These are phyloP conservation scores for Hippocampus guttulatus DNA, from an alignment of 2,113 vertebrate genomes.

Conservation along the genomic window DNA sequence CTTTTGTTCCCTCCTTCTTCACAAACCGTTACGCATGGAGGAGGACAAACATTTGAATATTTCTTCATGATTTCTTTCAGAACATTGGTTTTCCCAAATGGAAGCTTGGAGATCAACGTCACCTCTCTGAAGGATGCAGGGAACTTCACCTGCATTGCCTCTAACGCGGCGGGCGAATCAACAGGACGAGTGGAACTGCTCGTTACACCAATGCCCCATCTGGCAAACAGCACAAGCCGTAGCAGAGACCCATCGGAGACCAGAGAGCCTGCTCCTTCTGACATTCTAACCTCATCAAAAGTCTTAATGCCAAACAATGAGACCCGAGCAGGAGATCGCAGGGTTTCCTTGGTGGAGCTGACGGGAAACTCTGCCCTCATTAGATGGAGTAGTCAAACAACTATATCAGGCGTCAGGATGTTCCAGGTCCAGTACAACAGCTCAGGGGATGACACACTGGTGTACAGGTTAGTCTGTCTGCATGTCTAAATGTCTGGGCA, in stretches of 20 bases:
- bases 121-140: slow-evolving; percentile 76
- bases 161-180: slow-evolving; percentile 89
- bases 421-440: slow-evolving; percentile 98
- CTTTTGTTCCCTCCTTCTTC: not conserved
- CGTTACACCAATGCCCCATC: slow-evolving; percentile 73
- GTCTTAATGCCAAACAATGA: slow-evolving; percentile 65
- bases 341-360: slow-evolving; percentile 80
- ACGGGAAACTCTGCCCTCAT: slow-evolving; percentile 86
- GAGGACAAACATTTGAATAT: not conserved
- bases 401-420: slow-evolving; percentile 81
- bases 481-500: not conserved
- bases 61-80: slow-evolving; percentile 48
- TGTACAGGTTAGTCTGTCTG: slow-evolving; percentile 82
- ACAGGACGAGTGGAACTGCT: slow-evolving; percentile 83
- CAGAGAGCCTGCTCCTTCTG: slow-evolving; percentile 74
- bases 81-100: slow-evolving; percentile 81
- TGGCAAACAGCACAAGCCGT: slow-evolving; percentile 87
- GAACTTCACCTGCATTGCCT: slow-evolving; percentile 89
- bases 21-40: too few species aligned
- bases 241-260: slow-evolving; percentile 71
- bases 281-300: slow-evolving; percentile 86
- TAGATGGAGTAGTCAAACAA: slow-evolving; percentile 82
- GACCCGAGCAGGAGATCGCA: slow-evolving; percentile 66
- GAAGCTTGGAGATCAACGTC: slow-evolving; percentile 83
- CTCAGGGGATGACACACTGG: slow-evolving; percentile 83